Conservation (phyloP, 2,797 vertebrate genomes). For the Enteromius viviparus region DNA sequence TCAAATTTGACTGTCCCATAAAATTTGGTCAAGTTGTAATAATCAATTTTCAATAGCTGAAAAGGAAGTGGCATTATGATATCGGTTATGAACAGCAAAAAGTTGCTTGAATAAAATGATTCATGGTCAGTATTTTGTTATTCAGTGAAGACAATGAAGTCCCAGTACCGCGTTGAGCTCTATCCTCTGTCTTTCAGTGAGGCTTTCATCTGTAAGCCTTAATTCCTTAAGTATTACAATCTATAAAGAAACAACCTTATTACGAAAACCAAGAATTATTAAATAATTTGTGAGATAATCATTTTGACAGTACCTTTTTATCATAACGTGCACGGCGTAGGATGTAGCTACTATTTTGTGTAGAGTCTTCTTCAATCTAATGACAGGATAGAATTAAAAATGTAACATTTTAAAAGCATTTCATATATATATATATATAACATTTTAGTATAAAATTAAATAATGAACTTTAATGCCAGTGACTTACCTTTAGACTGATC, state of each 20-base stretch:
- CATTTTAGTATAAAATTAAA: background rate
- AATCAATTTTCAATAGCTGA: slow-evolving; percentile 93
- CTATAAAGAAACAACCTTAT: slow-evolving; percentile 68
- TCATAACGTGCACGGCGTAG: slow-evolving; percentile 88
- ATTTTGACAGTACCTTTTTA: slow-evolving; percentile 82
- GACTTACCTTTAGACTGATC: slow-evolving; percentile 85
- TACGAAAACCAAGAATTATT: background rate
- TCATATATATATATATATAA: background rate
- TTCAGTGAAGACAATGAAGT: background rate
- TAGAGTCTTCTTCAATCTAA: slow-evolving; percentile 91
- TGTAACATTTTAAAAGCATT: background rate
- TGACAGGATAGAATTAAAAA: slow-evolving; percentile 1
- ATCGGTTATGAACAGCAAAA: background rate
- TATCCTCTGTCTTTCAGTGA: slow-evolving; percentile 88
- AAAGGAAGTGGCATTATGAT: slow-evolving; percentile 20
- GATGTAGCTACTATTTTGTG: slow-evolving; percentile 76
- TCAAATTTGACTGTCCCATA: slow-evolving; percentile 94
- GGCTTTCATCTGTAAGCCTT: slow-evolving; percentile 87
- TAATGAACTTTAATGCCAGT: background rate
- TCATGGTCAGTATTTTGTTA: background rate
- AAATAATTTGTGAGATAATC: background rate
- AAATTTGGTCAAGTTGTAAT: slow-evolving; percentile 97
- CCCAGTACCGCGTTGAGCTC: slow-evolving; percentile 87
- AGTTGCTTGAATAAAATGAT: background rate
- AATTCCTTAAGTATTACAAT: slow-evolving; percentile 92